A percentile compares a stretch with the other conserved stretches of the same genome.
Evolutionary conservation across 2,888 invertebrate species (phyloP).

Genomic region (Spatulosminthurus flaviceps): DNA sequence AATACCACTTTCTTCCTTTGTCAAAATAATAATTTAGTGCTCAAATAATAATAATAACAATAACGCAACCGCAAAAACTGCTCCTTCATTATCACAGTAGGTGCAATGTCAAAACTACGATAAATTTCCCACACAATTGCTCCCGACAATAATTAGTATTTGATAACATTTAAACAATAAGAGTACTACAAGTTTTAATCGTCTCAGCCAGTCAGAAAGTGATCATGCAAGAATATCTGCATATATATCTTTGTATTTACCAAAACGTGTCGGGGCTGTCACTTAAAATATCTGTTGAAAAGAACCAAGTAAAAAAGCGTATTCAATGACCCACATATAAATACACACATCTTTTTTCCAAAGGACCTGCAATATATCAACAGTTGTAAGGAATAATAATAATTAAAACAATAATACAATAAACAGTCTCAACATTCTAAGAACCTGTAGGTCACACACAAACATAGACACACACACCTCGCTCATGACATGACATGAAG

Average conservation of each 20-base stretch:
- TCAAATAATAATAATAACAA: background rate
- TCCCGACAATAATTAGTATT: background rate
- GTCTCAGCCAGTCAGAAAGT: background rate
- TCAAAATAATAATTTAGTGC: background rate
- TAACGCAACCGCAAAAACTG: background rate
- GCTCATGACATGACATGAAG: background rate
- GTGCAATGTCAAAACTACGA: constrained; percentile 11
- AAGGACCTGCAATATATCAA: too few species aligned
- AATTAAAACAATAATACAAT: constrained; percentile 4
- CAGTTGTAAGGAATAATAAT: too few species aligned
- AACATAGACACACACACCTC: too few species aligned
- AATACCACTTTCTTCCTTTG: background rate
- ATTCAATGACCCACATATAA: too few species aligned
- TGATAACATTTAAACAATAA: background rate
- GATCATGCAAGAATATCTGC: background rate
- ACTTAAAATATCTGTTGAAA: too few species aligned
- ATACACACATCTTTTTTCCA: too few species aligned
- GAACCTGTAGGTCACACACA: background rate
- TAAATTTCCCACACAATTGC: background rate
- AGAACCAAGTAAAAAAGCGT: too few species aligned
- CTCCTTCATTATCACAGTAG: background rate
- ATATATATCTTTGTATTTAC: too few species aligned
- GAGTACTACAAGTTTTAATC: background rate
- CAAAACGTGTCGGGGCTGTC: too few species aligned
- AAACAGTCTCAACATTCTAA: background rate